phyloP scores from a whole-genome alignment of 2,888 invertebrate genomes.

The Drosophila kanekoi region DNA sequence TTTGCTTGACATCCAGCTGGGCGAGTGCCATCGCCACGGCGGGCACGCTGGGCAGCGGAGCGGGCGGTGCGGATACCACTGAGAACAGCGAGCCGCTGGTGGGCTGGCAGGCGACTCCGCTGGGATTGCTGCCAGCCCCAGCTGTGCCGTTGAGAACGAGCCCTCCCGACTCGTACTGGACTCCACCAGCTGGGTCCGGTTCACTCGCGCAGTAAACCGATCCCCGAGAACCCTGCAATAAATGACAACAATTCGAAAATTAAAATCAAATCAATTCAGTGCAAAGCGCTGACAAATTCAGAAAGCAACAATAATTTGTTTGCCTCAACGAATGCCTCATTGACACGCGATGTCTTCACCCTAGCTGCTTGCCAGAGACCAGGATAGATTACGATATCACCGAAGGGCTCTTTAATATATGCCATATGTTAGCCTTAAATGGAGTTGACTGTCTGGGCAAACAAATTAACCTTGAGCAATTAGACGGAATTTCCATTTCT shows the following conservation, averaged over 20 bases:
- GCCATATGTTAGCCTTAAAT: conserved; percentile 8
- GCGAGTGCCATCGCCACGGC: conserved; percentile 82
- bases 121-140: conserved; percentile 64
- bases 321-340: conserved; percentile 47
- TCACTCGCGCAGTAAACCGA: conserved; percentile 85
- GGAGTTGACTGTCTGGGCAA: conserved; percentile 11
- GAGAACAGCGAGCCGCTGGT: conserved; percentile 88
- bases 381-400: conserved; percentile 37
- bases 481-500: no score
- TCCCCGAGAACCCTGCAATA: conserved; percentile 85
- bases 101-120: conserved; percentile 75
- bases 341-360: conserved; percentile 51
- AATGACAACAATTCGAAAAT: neutral
- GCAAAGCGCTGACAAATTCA: conserved; percentile 49
- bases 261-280: conserved; percentile 30
- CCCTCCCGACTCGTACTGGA: conserved; percentile 85
- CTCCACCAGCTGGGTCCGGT: conserved; percentile 85
- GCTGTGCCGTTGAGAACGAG: conserved; percentile 79
- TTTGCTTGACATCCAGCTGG: conserved; percentile 84
- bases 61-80: conserved; percentile 89
- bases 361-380: neutral
- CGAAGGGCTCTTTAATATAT: conserved; percentile 18
- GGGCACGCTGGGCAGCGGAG: conserved; percentile 77
- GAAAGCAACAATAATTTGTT: conserved; percentile 65
- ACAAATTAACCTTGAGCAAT: neutral